Base-by-base conservation (phyloP, 2,797 vertebrate species). In the Muraenolepis orangiensis region DNA sequence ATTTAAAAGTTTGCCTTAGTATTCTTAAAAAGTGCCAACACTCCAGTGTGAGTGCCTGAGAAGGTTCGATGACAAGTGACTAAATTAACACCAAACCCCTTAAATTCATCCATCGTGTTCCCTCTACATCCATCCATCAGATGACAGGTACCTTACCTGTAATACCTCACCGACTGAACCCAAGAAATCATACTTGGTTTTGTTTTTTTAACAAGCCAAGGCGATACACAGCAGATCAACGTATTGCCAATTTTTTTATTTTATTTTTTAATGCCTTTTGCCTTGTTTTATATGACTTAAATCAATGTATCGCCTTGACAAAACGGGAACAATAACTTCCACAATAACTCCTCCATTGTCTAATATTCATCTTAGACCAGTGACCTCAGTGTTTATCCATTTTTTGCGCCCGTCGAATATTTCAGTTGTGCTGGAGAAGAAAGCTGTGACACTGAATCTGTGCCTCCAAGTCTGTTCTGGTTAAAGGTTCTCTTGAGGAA, bases 341-440 rank as follows among this genome's bases (percentile, higher is more conserved):
- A n/a, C n/a, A n/a, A n/a, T n/a, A n/a, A n/a, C n/a, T 57, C n/a
- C 51, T 57, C 7, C n/a, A 57, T 57, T 57, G 51, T n/a, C 51
- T 57, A 57, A 57, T 51, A 16, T 51, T 57, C 20, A 57, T 23
- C 51, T n/a, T 57, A 57, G 51, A 57, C 51, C 51, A 57, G 51
- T n/a, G 20, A n/a, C n/a, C 20, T 57, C 51, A 57, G 51, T 57
- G 51, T 57, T 67, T 14, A 30, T 28, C 3, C 3, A 4, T 28
- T 46, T 40, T 76, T 73, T 69, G 69, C n/a, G n/a, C n/a, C 66
- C 42, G 67, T 42, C 76, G 70, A 64, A 66, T 66, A 23, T 70
- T 42, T 66, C 38, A 51, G 29, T 75, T 71, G 70, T 72, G 70
- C 69, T 70, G 46, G 13, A 66, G 6, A 29, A 66, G 51, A 28